phyloP scores from a whole-genome alignment of 2,113 vertebrate genomes.

The Oncorhynchus keta region DNA sequence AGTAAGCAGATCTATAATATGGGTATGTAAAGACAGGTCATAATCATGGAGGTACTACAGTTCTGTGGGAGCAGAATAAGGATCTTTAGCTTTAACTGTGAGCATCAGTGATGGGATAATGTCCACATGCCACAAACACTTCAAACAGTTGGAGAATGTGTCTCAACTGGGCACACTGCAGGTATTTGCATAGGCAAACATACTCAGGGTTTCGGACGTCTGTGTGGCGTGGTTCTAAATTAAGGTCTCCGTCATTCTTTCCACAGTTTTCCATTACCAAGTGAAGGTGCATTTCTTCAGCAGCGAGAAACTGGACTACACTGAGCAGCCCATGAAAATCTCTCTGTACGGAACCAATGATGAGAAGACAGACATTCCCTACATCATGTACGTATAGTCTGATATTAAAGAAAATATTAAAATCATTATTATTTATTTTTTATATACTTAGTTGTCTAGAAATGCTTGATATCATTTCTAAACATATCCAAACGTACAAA shows the following conservation, averaged over 20 bases:
- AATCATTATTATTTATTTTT: too few species aligned
- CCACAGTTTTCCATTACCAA: slow-evolving; percentile 94
- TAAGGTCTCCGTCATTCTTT: not conserved
- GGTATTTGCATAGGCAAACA: slow-evolving; percentile 1
- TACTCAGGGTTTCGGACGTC: not conserved
- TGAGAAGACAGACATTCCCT: slow-evolving; percentile 83
- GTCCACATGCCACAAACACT: not conserved
- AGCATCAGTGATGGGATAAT: not conserved
- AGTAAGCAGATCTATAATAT: not conserved
- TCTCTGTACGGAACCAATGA: slow-evolving; percentile 85
- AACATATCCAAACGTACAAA: too few species aligned
- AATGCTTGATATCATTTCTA: too few species aligned
- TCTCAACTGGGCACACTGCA: not conserved
- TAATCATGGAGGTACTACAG: not conserved
- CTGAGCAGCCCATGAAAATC: slow-evolving; percentile 82
- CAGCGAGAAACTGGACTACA: slow-evolving; percentile 67
- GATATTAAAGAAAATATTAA: too few species aligned
- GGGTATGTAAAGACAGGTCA: not conserved
- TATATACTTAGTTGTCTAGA: too few species aligned
- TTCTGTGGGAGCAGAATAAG: too few species aligned
- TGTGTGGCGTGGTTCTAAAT: not conserved
- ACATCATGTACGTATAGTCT: slow-evolving; percentile 79
- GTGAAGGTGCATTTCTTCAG: slow-evolving; percentile 94
- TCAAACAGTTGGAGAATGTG: too few species aligned
- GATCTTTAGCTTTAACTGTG: too few species aligned